These are phyloP conservation scores for Merluccius polli DNA, from an alignment of 2,797 vertebrate species.

Conservation along the genomic window DNA sequence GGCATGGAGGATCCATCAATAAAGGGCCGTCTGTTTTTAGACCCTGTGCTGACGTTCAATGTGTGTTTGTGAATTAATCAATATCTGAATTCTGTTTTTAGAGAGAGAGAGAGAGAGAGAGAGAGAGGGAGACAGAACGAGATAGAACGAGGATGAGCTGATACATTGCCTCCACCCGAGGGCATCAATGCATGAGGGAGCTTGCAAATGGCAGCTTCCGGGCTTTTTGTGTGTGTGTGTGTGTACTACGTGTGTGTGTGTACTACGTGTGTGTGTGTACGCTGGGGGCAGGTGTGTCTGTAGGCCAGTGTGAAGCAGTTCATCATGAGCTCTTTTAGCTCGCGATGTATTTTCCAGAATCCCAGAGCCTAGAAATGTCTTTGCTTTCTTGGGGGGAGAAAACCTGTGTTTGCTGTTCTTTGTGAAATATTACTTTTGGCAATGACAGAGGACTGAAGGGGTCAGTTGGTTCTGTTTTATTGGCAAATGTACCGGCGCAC, in stretches of 20 bases:
- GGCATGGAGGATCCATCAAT: conserved; percentile 57
- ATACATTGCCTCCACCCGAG: conserved; percentile 41
- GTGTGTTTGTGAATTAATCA: conserved; percentile 55
- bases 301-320: conserved; percentile 21
- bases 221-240: conserved; percentile 17
- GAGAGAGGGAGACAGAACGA: conserved; percentile 5
- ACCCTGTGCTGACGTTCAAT: conserved; percentile 42
- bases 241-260: conserved; percentile 18
- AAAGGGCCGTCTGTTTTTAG: conserved; percentile 53
- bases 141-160: conserved; percentile 36
- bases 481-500: neutral
- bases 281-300: neutral
- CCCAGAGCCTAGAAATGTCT: conserved; percentile 48
- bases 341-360: conserved; percentile 57
- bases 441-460: conserved; percentile 29
- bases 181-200: conserved; percentile 50
- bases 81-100: conserved; percentile 48
- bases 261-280: conserved; percentile 15
- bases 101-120: conserved; percentile 8
- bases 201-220: conserved; percentile 24
- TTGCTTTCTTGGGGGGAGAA: conserved; percentile 2
- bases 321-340: conserved; percentile 28
- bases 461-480: neutral
- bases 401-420: conserved; percentile 35
- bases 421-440: conserved; percentile 43